A percentile compares a stretch with the other conserved stretches of the same genome.
These are phyloP conservation scores for Bambusicola thoracicus DNA, from an alignment of 2,113 vertebrate genomes.

Conservation along the genomic window DNA sequence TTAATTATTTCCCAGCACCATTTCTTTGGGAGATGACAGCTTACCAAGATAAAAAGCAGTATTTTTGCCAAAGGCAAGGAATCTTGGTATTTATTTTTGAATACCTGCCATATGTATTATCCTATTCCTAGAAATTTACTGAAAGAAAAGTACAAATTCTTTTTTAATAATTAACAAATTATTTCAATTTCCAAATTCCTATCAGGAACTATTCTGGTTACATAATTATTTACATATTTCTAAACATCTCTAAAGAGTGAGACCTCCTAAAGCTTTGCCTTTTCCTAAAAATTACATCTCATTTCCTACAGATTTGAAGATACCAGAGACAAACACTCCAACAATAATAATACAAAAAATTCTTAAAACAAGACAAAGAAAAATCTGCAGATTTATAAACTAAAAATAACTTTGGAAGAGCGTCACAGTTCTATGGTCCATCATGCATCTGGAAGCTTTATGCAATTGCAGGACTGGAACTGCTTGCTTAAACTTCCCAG, in stretches of 20 bases:
- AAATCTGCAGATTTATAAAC: neutral
- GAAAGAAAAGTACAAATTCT: neutral
- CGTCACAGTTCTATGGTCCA: neutral
- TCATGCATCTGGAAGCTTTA: neutral
- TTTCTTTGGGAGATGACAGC: neutral
- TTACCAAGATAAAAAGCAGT: neutral
- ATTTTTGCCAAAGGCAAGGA: neutral
- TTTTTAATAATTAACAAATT: neutral
- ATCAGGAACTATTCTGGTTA: neutral
- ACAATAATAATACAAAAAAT: neutral
- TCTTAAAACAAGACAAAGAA: too few species aligned
- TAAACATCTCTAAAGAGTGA: neutral
- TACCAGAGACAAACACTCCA: neutral
- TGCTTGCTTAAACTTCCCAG: neutral
- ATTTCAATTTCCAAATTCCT: neutral
- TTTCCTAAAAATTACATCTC: neutral
- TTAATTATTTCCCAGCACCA: neutral
- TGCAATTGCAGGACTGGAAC: neutral
- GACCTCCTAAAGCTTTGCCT: neutral
- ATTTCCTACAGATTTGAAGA: neutral
- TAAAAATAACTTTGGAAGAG: neutral
- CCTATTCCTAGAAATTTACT: neutral
- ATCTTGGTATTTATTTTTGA: neutral
- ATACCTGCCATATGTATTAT: neutral
- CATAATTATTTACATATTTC: rapidly evolving